A percentile compares a stretch with the other conserved stretches of the same genome.
phyloP scores from a whole-genome alignment of 2,113 vertebrate genomes.

The Aegithalos caudatus region DNA sequence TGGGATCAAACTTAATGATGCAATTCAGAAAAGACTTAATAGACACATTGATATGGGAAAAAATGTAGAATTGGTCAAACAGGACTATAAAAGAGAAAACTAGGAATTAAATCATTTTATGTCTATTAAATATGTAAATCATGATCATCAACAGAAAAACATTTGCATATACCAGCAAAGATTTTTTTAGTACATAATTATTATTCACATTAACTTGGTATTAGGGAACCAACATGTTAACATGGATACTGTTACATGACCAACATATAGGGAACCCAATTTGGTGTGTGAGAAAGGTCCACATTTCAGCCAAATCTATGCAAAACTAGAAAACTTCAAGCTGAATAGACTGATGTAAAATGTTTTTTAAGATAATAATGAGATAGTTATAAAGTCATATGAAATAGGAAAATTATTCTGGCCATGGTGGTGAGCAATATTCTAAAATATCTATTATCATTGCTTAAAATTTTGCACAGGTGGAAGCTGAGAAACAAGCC shows the following conservation, averaged over 20 bases:
- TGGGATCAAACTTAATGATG: background rate
- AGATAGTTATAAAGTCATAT: background rate
- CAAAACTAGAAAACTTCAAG: background rate
- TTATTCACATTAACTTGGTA: background rate
- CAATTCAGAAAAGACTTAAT: background rate
- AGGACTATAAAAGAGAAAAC: background rate
- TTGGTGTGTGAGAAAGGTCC: background rate
- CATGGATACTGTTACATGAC: background rate
- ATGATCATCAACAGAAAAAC: background rate
- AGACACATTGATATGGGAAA: background rate
- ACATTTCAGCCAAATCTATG: background rate
- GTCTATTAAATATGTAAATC: background rate
- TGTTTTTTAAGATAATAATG: background rate
- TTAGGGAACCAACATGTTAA: background rate
- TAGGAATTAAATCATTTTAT: background rate
- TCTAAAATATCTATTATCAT: background rate
- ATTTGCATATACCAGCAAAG: background rate
- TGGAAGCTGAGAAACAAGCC: background rate
- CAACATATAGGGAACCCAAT: background rate
- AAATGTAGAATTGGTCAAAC: background rate
- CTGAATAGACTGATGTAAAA: background rate
- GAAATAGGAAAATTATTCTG: background rate
- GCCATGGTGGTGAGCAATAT: background rate
- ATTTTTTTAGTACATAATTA: background rate
- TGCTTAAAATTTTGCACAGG: background rate